These are phyloP conservation scores for Cetoscarus ocellatus DNA, from an alignment of 2,797 vertebrate genomes.

Conservation along the genomic window DNA sequence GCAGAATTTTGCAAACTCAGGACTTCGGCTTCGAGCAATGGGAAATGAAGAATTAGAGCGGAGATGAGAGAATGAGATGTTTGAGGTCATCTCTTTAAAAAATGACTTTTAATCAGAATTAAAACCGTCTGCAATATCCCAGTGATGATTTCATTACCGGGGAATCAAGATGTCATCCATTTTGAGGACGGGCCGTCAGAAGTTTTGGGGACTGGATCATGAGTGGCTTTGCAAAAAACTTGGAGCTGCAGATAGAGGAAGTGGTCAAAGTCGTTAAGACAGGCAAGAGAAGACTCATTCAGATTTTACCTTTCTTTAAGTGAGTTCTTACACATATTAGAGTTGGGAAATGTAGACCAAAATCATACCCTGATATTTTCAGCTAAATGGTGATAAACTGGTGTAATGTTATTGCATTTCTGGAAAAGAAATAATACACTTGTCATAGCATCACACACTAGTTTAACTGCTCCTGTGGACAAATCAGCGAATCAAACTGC, in stretches of 20 bases:
- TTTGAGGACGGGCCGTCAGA: slow-evolving; percentile 61
- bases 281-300: slow-evolving; percentile 68
- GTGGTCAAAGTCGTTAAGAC: slow-evolving; percentile 64
- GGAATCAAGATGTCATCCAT: slow-evolving; percentile 80
- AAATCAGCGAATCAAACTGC: no score
- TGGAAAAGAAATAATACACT: no score
- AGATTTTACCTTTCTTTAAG: slow-evolving; percentile 76
- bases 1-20: slow-evolving; percentile 78
- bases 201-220: slow-evolving; percentile 43
- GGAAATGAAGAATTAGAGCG: slow-evolving; percentile 79
- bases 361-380: no score
- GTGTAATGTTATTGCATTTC: no score
- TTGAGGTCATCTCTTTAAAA: slow-evolving; percentile 81
- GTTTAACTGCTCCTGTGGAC: no score
- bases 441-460: no score
- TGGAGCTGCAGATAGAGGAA: slow-evolving; percentile 52
- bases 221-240: slow-evolving; percentile 23
- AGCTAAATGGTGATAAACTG: no score
- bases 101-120: slow-evolving; percentile 82
- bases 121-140: slow-evolving; percentile 75
- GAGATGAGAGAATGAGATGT: slow-evolving; percentile 67
- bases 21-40: slow-evolving; percentile 66
- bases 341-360: no score
- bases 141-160: slow-evolving; percentile 80
- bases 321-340: slow-evolving; percentile 62